Evolutionary conservation across 2,888 invertebrate species (phyloP).

Genomic region (Carcina quercana): DNA sequence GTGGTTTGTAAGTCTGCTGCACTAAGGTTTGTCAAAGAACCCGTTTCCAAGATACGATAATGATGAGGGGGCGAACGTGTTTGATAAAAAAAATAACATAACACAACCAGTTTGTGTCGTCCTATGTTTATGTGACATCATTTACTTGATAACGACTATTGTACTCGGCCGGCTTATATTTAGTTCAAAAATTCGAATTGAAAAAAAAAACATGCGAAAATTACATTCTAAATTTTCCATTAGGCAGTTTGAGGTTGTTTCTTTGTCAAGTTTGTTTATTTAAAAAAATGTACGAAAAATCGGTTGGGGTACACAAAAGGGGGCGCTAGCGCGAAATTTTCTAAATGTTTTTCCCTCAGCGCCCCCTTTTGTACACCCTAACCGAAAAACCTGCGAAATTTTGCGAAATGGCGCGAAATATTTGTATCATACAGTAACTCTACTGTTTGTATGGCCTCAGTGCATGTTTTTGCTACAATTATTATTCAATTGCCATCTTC

Average conservation of each 20-base stretch:
- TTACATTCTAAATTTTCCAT: too few species aligned
- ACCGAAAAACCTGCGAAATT: too few species aligned
- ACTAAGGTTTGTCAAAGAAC: conserved; percentile 46
- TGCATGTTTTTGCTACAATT: conserved; percentile 45
- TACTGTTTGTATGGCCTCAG: conserved; percentile 33
- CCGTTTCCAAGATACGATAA: conserved; percentile 31
- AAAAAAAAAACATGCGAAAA: too few species aligned
- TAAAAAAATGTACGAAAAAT: too few species aligned
- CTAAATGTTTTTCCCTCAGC: too few species aligned
- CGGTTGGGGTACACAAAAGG: too few species aligned
- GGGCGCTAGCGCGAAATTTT: too few species aligned
- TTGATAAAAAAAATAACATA: conserved; percentile 47
- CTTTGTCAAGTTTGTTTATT: neutral
- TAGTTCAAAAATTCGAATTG: conserved; percentile 32
- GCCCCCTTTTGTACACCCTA: too few species aligned
- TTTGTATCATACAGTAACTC: conserved; percentile 1
- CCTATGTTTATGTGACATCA: conserved; percentile 40
- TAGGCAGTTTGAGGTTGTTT: too few species aligned
- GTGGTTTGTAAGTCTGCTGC: conserved; percentile 25
- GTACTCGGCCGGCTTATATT: conserved; percentile 38
- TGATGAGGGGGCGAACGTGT: conserved; percentile 35
- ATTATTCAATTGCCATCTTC: conserved; percentile 47
- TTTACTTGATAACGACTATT: conserved; percentile 26
- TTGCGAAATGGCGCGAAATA: too few species aligned
- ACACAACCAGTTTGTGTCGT: conserved; percentile 38